Percentiles rank a stretch among this genome's conserved stretches.
These are phyloP conservation scores for Drosophila robusta DNA, from an alignment of 2,888 invertebrate genomes.

Conservation along the genomic window DNA sequence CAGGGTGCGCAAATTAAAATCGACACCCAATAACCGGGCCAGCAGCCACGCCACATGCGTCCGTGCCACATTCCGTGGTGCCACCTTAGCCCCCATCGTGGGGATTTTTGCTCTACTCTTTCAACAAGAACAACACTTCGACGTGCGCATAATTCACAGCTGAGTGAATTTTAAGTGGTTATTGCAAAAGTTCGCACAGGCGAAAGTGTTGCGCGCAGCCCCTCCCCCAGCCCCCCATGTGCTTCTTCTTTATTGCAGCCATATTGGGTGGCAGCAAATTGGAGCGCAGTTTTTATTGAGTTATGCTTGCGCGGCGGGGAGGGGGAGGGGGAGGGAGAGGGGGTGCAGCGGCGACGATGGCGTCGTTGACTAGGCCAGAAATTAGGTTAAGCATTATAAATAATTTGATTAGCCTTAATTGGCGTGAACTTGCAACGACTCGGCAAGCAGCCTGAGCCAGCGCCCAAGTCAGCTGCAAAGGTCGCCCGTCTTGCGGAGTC, in stretches of 20 bases:
- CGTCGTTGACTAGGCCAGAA: constrained; percentile 68
- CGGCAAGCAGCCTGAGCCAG: not conserved
- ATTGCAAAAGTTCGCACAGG: constrained; percentile 79
- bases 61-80: constrained; percentile 41
- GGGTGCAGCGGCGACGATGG: constrained; percentile 18
- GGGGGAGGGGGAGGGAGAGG: not conserved
- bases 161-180: constrained; percentile 84
- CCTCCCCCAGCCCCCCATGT: not conserved
- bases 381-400: constrained; percentile 83
- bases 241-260: constrained; percentile 17
- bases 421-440: constrained; percentile 70
- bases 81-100: not conserved
- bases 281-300: constrained; percentile 72
- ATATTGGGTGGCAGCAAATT: constrained; percentile 56
- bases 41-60: constrained; percentile 65
- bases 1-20: constrained; percentile 59
- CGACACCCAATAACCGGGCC: constrained; percentile 61
- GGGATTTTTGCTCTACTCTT: constrained; percentile 33
- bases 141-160: constrained; percentile 83
- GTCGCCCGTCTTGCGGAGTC: constrained; percentile 6
- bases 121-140: constrained; percentile 81
- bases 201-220: constrained; percentile 69
- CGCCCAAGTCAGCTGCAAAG: constrained; percentile 20
- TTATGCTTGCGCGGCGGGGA: constrained; percentile 25
- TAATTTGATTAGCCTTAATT: constrained; percentile 84